Percentiles rank a stretch among this genome's conserved stretches.
Conservation (phyloP, 2,113 vertebrate species). For the Nothocercus julius region DNA sequence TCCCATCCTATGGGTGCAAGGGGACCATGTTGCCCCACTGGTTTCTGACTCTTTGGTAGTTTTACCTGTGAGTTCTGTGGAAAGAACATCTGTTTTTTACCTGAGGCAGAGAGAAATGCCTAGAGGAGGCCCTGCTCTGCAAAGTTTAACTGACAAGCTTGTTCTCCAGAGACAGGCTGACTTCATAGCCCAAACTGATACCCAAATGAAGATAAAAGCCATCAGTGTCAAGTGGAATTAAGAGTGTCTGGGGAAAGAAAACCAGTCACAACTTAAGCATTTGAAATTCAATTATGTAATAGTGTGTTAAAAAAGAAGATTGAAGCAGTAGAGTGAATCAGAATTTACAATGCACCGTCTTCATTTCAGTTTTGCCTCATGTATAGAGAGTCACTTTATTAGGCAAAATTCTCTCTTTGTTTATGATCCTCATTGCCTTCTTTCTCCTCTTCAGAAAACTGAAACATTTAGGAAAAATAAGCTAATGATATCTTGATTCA, state of each 20-base stretch:
- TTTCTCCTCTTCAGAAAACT: neutral
- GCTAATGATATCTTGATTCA: neutral
- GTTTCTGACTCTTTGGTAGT: neutral
- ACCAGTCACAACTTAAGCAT: neutral
- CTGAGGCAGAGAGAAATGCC: fast-evolving
- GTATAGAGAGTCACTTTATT: neutral
- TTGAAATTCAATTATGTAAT: neutral
- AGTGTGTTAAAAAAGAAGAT: neutral
- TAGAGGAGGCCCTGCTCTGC: neutral
- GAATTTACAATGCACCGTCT: neutral
- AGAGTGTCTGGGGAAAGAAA: neutral
- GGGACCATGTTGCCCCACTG: neutral
- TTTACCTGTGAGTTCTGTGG: neutral
- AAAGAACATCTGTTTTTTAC: neutral
- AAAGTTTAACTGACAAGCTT: neutral
- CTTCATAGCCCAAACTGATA: neutral
- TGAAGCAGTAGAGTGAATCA: neutral
- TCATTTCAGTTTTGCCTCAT: neutral
- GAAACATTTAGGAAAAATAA: neutral
- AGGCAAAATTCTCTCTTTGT: neutral
- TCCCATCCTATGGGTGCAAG: no score
- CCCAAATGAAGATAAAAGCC: neutral
- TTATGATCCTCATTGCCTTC: neutral
- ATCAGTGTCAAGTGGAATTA: slow-evolving; percentile 15
- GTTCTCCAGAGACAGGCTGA: neutral